phyloP scores from a whole-genome alignment of 2,888 invertebrate genomes.

The Ormia ochracea region DNA sequence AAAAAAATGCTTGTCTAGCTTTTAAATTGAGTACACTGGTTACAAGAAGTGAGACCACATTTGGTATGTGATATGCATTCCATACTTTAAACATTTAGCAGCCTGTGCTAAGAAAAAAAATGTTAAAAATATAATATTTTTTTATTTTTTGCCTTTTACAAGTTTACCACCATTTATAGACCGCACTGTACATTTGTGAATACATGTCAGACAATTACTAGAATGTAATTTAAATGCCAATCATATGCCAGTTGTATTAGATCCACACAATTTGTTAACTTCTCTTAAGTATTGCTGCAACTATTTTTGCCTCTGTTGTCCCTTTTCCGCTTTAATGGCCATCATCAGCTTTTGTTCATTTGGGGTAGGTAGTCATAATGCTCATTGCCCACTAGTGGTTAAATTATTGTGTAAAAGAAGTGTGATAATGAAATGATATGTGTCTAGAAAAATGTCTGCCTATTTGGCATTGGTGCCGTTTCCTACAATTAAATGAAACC shows the following conservation, averaged over 20 bases:
- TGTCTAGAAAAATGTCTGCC: not conserved
- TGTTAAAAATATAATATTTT: too few relatives aligned
- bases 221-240: conserved; percentile 51
- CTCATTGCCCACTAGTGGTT: conserved; percentile 35
- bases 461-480: not conserved
- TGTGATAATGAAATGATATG: conserved; percentile 34
- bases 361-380: conserved; percentile 51
- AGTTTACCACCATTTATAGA: not conserved
- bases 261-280: conserved; percentile 29
- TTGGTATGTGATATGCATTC: too few relatives aligned
- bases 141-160: not conserved
- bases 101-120: too few relatives aligned
- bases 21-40: not conserved
- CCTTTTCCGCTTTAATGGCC: conserved; percentile 25
- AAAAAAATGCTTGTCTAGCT: too few relatives aligned
- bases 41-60: not conserved
- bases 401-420: conserved; percentile 25
- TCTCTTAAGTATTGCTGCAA: not conserved
- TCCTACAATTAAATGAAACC: not conserved
- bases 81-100: too few relatives aligned
- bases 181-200: not conserved
- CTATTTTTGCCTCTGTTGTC: not conserved
- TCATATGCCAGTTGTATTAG: conserved; percentile 38
- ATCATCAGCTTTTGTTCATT: conserved; percentile 50
- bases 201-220: conserved; percentile 20